phyloP scores from a whole-genome alignment of 2,113 vertebrate genomes.

The Machaerirhynchus nigripectus region DNA sequence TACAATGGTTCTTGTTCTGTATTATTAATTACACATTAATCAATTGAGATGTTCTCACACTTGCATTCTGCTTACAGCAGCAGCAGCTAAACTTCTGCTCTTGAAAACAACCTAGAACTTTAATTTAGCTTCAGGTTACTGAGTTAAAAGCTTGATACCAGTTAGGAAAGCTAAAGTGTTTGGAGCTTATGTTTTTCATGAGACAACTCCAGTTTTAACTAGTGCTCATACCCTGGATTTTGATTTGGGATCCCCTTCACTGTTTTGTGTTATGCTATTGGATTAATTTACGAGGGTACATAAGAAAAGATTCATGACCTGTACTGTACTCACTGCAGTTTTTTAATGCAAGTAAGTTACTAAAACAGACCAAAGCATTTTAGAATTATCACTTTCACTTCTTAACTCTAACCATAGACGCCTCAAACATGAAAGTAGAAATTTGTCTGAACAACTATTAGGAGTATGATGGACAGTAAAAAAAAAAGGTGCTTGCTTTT shows the following conservation, averaged over 20 bases:
- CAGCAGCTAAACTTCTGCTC: background rate
- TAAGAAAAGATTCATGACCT: background rate
- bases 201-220: background rate
- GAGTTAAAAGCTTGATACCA: background rate
- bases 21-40: conserved; percentile 31
- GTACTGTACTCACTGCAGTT: rapidly evolving
- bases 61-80: background rate
- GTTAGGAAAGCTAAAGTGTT: background rate
- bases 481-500: background rate
- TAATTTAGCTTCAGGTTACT: background rate
- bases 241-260: background rate
- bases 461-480: background rate
- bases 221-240: background rate
- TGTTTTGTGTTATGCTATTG: background rate
- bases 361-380: background rate
- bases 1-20: background rate
- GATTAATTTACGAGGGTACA: background rate
- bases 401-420: background rate
- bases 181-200: background rate
- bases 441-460: background rate
- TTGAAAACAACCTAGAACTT: background rate
- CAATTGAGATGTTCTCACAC: background rate
- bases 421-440: background rate
- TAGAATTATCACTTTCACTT: background rate
- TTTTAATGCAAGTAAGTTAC: background rate